Evolutionary conservation across 2,113 vertebrate species (phyloP).

Genomic region (Turnix velox): DNA sequence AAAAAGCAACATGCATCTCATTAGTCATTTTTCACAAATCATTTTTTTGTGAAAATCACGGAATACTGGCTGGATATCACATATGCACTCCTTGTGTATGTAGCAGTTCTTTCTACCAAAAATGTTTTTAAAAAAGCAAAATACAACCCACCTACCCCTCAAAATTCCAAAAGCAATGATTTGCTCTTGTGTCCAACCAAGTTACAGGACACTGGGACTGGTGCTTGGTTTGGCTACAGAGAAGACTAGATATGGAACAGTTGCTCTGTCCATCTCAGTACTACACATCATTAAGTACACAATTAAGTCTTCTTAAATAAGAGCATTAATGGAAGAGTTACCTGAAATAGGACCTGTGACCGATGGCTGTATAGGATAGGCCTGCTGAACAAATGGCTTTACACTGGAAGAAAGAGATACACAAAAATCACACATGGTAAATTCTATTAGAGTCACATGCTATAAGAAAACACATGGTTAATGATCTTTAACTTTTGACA

Average conservation of each 20-base stretch:
- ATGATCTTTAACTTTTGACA: neutral
- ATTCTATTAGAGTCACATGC: neutral
- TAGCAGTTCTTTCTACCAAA: neutral
- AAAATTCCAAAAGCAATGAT: neutral
- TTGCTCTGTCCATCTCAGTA: neutral
- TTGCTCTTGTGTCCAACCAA: neutral
- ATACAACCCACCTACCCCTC: too few species aligned
- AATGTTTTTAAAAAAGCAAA: neutral
- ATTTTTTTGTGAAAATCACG: neutral
- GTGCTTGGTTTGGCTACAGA: neutral
- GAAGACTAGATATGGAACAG: neutral
- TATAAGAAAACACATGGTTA: neutral
- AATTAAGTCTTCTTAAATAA: neutral
- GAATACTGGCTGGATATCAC: neutral
- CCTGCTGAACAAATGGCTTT: constrained; percentile 96
- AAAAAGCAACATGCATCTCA: neutral
- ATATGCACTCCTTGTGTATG: neutral
- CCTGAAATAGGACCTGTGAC: constrained; percentile 96
- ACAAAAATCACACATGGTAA: neutral
- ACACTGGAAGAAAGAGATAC: constrained; percentile 76
- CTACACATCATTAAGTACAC: neutral
- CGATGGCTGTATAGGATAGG: constrained; percentile 92
- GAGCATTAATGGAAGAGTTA: constrained; percentile 58
- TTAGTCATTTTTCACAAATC: neutral
- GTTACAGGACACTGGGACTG: neutral